Conservation (phyloP, 2,888 invertebrate genomes). For the Ophraella communa region DNA sequence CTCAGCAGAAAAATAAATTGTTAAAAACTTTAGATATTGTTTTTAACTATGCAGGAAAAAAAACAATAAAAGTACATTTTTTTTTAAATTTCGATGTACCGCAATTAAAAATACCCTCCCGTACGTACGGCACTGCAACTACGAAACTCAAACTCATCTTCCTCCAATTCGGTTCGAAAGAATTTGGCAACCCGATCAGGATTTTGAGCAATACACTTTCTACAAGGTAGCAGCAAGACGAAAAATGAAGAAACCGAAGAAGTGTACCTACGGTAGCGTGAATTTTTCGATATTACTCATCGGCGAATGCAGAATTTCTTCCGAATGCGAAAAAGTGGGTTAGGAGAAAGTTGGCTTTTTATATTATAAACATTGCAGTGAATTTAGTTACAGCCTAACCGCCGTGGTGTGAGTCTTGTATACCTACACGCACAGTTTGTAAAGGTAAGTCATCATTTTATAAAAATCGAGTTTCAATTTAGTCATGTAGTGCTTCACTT, state of each 20-base stretch:
- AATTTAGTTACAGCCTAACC: slow-evolving; percentile 55
- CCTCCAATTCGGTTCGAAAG: not conserved
- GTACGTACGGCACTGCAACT: not conserved
- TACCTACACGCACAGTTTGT: not conserved
- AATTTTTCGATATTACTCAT: slow-evolving; percentile 12
- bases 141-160: not conserved
- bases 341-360: slow-evolving; percentile 59
- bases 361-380: slow-evolving; percentile 52
- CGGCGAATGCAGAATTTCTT: slow-evolving; percentile 43
- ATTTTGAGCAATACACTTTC: slow-evolving; percentile 25
- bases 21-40: too few species aligned
- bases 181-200: slow-evolving; percentile 24
- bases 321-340: slow-evolving; percentile 56
- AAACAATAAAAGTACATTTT: too few species aligned
- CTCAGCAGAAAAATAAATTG: too few species aligned
- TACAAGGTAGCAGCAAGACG: slow-evolving; percentile 8
- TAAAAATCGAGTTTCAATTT: not conserved
- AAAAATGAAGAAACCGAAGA: slow-evolving; percentile 19
- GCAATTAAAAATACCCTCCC: too few species aligned
- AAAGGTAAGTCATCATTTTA: not conserved
- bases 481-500: too few species aligned
- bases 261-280: slow-evolving; percentile 16
- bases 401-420: slow-evolving; percentile 44
- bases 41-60: too few species aligned
- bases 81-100: too few species aligned